Percentiles rank a stretch among this genome's conserved stretches.
Evolutionary conservation across 2,797 vertebrate species (phyloP).

Genomic region (Cirrhinus molitorella): DNA sequence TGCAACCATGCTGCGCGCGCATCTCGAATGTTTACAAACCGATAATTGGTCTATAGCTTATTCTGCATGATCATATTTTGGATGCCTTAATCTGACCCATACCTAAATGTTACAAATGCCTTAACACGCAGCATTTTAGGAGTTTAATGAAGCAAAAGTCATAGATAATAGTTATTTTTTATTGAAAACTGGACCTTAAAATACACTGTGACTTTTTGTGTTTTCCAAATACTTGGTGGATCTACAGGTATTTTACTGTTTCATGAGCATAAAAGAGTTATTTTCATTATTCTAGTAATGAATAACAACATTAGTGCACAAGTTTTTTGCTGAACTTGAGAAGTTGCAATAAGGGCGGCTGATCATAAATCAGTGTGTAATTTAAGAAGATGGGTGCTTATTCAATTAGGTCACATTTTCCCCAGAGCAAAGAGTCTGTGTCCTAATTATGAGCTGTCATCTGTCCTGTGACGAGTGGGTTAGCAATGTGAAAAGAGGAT

Average conservation of each 20-base stretch:
- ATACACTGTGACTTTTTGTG: not conserved
- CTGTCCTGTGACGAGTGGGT: slow-evolving; percentile 28
- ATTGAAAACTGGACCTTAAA: not conserved
- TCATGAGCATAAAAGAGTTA: no score
- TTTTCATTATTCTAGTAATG: not conserved
- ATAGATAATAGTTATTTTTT: no score
- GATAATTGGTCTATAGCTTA: no score
- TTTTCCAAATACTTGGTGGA: not conserved
- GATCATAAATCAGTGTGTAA: slow-evolving; percentile 24
- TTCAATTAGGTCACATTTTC: slow-evolving; percentile 60
- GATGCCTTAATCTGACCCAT: no score
- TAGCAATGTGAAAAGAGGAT: not conserved
- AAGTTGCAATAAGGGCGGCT: not conserved
- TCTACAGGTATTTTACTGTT: not conserved
- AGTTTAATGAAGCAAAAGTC: no score
- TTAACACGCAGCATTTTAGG: no score
- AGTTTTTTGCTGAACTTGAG: slow-evolving; percentile 1
- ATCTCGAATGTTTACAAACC: no score
- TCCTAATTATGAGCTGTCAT: slow-evolving; percentile 61
- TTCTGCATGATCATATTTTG: no score
- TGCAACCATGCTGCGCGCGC: no score
- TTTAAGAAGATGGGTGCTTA: slow-evolving; percentile 49
- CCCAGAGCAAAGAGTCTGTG: slow-evolving; percentile 49
- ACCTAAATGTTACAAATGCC: no score
- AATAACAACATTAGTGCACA: slow-evolving; percentile 33